Percentiles rank a stretch among this genome's conserved stretches.
phyloP scores from a whole-genome alignment of 2,797 vertebrate genomes.

The Chaunax sp. region DNA sequence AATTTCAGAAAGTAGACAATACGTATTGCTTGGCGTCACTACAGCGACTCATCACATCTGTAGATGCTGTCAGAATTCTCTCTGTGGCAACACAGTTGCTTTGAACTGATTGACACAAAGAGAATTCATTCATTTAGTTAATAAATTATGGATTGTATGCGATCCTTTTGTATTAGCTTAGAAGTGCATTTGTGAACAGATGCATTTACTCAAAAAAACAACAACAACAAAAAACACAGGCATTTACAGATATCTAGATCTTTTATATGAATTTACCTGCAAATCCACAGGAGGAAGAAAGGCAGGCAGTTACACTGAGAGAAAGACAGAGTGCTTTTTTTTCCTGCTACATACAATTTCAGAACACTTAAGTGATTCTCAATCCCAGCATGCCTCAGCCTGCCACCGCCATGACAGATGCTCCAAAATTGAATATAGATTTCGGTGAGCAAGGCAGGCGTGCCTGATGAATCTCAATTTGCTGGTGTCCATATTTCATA shows the following conservation, averaged over 20 bases:
- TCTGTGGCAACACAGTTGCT: not conserved
- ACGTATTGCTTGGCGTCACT: too few species aligned
- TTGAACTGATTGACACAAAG: slow-evolving; percentile 7
- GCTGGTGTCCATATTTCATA: slow-evolving; percentile 80
- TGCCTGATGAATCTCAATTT: slow-evolving; percentile 85
- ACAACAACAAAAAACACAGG: slow-evolving; percentile 17
- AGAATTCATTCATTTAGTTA: not conserved
- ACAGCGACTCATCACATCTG: not conserved
- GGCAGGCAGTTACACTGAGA: slow-evolving; percentile 23
- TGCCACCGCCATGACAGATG: slow-evolving; percentile 81
- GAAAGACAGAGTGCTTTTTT: slow-evolving; percentile 47
- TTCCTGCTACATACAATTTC: slow-evolving; percentile 70
- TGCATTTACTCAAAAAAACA: not conserved
- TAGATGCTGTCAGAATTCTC: not conserved
- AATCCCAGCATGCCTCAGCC: slow-evolving; percentile 73
- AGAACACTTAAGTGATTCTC: slow-evolving; percentile 78
- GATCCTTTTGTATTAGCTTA: not conserved
- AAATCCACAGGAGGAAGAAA: slow-evolving; percentile 9
- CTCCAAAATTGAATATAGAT: slow-evolving; percentile 85
- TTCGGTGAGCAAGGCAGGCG: slow-evolving; percentile 80
- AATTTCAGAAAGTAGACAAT: not conserved
- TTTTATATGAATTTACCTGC: slow-evolving; percentile 22
- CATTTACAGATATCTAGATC: not conserved
- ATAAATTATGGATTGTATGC: not conserved
- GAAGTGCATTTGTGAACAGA: slow-evolving; percentile 10